Percentiles rank a stretch among this genome's conserved stretches.
phyloP scores from a whole-genome alignment of 1,140 invertebrate genomes.

The Dolichoris vasculosae region DNA sequence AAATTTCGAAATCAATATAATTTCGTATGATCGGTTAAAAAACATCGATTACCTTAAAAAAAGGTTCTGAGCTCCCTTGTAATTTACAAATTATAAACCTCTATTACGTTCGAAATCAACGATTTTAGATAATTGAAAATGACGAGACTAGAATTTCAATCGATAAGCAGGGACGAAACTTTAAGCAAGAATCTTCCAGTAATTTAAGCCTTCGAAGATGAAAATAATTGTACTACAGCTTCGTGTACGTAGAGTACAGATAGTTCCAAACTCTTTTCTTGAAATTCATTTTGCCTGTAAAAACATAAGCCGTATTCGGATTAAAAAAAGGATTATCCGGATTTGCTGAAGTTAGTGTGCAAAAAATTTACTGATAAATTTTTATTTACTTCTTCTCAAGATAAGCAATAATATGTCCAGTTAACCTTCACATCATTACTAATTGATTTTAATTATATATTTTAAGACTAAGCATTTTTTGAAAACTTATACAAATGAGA shows the following conservation, averaged over 20 bases:
- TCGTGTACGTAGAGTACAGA: slow-evolving; percentile 65
- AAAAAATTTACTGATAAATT: slow-evolving; percentile 23
- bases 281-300: slow-evolving; percentile 64
- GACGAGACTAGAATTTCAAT: slow-evolving; percentile 67
- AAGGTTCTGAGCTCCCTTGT: slow-evolving; percentile 52
- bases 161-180: slow-evolving; percentile 61
- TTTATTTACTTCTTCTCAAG: slow-evolving; percentile 28
- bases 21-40: no score
- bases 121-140: slow-evolving; percentile 71
- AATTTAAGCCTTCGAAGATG: slow-evolving; percentile 62
- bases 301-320: slow-evolving; percentile 69
- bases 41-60: slow-evolving; percentile 54
- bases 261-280: slow-evolving; percentile 62
- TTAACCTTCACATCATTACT: no score
- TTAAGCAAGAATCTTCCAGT: slow-evolving; percentile 59
- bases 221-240: slow-evolving; percentile 63
- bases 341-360: slow-evolving; percentile 60
- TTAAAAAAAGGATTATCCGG: slow-evolving; percentile 68
- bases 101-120: slow-evolving; percentile 72
- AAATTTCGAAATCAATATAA: no score
- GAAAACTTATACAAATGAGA: no score
- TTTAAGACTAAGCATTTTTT: no score
- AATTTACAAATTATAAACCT: slow-evolving; percentile 76
- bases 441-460: no score
- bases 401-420: not conserved